A percentile compares a stretch with the other conserved stretches of the same genome.
These are phyloP conservation scores for Calidris pugnax DNA, from an alignment of 2,113 vertebrate species.

Conservation along the genomic window DNA sequence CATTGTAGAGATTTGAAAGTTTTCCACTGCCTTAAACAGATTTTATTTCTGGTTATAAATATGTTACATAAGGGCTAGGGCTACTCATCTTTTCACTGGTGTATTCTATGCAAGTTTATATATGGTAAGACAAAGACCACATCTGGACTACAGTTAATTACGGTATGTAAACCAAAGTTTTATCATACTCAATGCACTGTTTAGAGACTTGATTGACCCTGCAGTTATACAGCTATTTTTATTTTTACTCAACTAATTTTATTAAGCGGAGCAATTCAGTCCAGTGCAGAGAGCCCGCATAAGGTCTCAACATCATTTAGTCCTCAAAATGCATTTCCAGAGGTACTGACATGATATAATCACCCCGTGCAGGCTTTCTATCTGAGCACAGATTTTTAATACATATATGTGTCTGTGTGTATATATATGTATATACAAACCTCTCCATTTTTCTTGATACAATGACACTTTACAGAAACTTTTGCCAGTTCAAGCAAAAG, in stretches of 20 bases:
- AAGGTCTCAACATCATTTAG: background rate
- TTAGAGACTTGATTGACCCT: background rate
- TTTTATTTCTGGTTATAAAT: background rate
- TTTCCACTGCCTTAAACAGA: background rate
- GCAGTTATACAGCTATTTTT: background rate
- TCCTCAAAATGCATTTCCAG: background rate
- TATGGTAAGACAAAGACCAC: background rate
- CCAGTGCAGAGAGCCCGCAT: background rate
- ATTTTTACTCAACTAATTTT: background rate
- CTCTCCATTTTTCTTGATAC: background rate
- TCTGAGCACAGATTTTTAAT: background rate
- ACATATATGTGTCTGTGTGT: accelerated
- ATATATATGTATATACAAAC: background rate
- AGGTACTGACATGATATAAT: background rate
- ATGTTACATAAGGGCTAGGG: background rate
- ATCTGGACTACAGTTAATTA: background rate
- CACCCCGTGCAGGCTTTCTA: background rate
- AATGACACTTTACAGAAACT: background rate
- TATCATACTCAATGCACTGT: background rate
- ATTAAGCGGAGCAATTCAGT: background rate
- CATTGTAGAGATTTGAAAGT: background rate
- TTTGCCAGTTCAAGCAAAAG: background rate
- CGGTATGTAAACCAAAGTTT: background rate
- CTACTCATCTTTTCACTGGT: background rate
- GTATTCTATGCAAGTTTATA: background rate